Base-by-base conservation (phyloP, 92 coral and sea anemone species). In the Porites lobata region DNA sequence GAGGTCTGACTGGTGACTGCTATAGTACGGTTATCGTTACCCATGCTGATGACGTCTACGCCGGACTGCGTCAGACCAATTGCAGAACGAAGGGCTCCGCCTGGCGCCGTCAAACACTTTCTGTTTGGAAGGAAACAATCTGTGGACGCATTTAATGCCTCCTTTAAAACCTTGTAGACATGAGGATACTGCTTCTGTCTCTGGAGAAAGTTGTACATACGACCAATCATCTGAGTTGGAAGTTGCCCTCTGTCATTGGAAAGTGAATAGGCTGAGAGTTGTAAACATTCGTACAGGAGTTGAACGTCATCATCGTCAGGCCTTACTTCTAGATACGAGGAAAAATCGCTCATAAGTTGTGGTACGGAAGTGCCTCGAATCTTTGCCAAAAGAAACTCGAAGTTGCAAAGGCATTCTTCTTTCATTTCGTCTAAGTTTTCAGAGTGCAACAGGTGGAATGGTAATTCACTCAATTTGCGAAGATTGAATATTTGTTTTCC, bases 61-160 rank as follows among this genome's bases (percentile, higher is more conserved):
- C 92, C 93, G 22, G 24, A 67, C 65, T 90, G 94, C 24, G 91
- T 90, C 65, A 96, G 82, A 10, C 93, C 89, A 61, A 98, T 94
- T 19, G 99, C 89, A 38, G 96, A 96, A 17, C 96, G 95, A 61
- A 95, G 51, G 8, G 98, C 96, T 11, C 99, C 99, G 2, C 99
- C 99, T 13, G 99, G 98, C 7, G 99, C 98, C 7, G 98, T 96
- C 26, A 98, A 78, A 57, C 96, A 98, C 88, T 94, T 98, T 87
- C 87, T 21, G 79, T 98, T 94, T 43, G 99, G 99, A 57, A 96
- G 78, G 59, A 98, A 98, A 73, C 95, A 98, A 17, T 98, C 93
- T 32, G 79, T 85, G 18, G 96, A 88, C 50, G 96, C 87, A 43
- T 89, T 80, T 24, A 89, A 80, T 14, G 96, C 96, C 85, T 98